phyloP scores from a whole-genome alignment of 2,113 vertebrate genomes.

The Machaerirhynchus nigripectus region DNA sequence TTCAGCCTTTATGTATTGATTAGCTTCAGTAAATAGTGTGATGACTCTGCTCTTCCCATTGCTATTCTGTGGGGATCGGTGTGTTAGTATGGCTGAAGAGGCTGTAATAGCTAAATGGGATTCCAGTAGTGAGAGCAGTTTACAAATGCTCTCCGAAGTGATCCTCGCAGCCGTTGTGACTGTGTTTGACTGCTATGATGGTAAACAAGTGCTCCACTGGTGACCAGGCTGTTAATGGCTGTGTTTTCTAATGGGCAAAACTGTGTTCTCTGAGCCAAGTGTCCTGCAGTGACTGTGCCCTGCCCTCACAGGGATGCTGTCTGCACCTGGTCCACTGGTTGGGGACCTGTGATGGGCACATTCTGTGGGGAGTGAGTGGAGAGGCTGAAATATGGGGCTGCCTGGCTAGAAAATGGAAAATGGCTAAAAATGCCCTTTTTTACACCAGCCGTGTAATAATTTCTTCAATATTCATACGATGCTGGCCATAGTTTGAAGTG shows the following conservation, averaged over 20 bases:
- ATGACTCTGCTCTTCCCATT: slow-evolving; percentile 9
- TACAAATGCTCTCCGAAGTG: slow-evolving; percentile 28
- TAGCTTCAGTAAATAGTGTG: background rate
- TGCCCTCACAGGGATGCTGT: slow-evolving; percentile 1
- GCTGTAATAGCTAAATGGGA: slow-evolving; percentile 27
- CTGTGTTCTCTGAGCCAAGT: background rate
- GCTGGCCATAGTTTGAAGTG: background rate
- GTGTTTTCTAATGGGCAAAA: background rate
- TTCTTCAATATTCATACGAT: fast-evolving
- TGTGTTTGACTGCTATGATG: background rate
- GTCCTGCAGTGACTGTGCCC: background rate
- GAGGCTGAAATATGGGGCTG: background rate
- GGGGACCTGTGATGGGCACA: background rate
- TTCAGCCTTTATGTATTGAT: slow-evolving; percentile 52
- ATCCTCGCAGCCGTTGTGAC: background rate
- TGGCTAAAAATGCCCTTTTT: background rate
- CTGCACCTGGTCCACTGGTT: background rate
- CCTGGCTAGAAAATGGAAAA: background rate
- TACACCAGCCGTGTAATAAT: background rate
- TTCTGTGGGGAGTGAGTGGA: background rate
- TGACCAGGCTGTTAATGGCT: background rate
- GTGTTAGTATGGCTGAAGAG: background rate
- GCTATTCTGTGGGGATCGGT: background rate
- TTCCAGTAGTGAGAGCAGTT: slow-evolving; percentile 21
- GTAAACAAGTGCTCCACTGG: background rate